Evolutionary conservation across 2,797 vertebrate genomes (phyloP).

Genomic region (Neosalanx taihuensis): DNA sequence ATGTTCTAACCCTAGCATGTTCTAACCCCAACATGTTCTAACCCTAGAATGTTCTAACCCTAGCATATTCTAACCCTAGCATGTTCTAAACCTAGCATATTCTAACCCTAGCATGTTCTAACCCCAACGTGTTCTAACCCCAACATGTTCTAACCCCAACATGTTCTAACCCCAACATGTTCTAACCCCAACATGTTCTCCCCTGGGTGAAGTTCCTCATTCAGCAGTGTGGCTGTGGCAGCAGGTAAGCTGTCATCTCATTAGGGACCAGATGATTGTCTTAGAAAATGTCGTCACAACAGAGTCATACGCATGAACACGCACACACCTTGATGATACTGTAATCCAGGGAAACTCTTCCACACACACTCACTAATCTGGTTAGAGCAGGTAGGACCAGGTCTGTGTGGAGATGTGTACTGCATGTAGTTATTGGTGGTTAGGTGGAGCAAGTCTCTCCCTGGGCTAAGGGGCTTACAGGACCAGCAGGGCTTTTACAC

Average conservation of each 20-base stretch:
- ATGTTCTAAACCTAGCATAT: too few species aligned
- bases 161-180: too few species aligned
- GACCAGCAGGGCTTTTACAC: not conserved
- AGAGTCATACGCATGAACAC: constrained; percentile 33
- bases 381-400: not conserved
- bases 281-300: constrained; percentile 42
- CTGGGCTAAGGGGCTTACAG: too few species aligned
- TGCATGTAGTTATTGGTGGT: not conserved
- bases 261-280: constrained; percentile 42
- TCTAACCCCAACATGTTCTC: not conserved
- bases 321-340: constrained; percentile 31
- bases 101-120: too few species aligned
- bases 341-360: constrained; percentile 59
- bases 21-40: too few species aligned
- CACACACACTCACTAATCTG: not conserved
- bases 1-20: too few species aligned
- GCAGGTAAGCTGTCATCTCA: constrained; percentile 46
- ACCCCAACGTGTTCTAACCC: too few species aligned
- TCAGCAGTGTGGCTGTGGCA: constrained; percentile 21
- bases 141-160: too few species aligned
- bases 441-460: not conserved
- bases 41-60: too few species aligned
- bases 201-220: not conserved
- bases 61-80: too few species aligned
- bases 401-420: not conserved